Evolutionary conservation across 1,140 invertebrate species (phyloP).

Genomic region (Meloidogyne floridensis): DNA sequence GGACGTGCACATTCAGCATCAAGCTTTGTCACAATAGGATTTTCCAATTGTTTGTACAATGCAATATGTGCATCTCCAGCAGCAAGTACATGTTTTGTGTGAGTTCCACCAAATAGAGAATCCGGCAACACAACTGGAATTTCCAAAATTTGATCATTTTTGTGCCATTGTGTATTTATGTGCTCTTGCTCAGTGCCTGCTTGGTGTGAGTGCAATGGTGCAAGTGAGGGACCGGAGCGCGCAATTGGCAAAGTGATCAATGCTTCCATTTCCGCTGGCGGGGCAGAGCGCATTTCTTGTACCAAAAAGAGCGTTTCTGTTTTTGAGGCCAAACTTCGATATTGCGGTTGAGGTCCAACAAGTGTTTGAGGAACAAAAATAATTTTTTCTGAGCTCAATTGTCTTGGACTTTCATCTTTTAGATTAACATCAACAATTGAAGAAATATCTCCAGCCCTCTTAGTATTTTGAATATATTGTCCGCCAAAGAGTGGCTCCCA

Average conservation of each 20-base stretch:
- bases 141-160: slow-evolving; percentile 21
- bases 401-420: background rate
- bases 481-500: slow-evolving; percentile 44
- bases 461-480: slow-evolving; percentile 27
- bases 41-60: slow-evolving; percentile 16
- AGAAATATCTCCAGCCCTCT: slow-evolving; percentile 22
- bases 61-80: slow-evolving; percentile 17
- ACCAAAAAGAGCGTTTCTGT: slow-evolving; percentile 21
- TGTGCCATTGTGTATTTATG: slow-evolving; percentile 34
- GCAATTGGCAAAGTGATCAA: slow-evolving; percentile 21
- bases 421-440: slow-evolving; percentile 15
- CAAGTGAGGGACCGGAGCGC: slow-evolving; percentile 12
- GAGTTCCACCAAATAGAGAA: slow-evolving; percentile 24
- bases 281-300: slow-evolving; percentile 12
- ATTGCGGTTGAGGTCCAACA: slow-evolving; percentile 21
- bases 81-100: background rate
- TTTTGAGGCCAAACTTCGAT: slow-evolving; percentile 36
- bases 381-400: slow-evolving; percentile 2
- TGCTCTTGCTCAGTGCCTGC: slow-evolving; percentile 31
- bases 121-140: slow-evolving; percentile 32
- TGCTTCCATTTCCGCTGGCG: background rate
- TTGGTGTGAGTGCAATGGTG: slow-evolving; percentile 30
- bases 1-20: background rate
- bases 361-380: slow-evolving; percentile 19
- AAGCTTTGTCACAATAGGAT: slow-evolving; percentile 12